Percentiles rank a stretch among this genome's conserved stretches.
phyloP scores from a whole-genome alignment of 2,888 invertebrate genomes.

The Scaptomyza tumidula region DNA sequence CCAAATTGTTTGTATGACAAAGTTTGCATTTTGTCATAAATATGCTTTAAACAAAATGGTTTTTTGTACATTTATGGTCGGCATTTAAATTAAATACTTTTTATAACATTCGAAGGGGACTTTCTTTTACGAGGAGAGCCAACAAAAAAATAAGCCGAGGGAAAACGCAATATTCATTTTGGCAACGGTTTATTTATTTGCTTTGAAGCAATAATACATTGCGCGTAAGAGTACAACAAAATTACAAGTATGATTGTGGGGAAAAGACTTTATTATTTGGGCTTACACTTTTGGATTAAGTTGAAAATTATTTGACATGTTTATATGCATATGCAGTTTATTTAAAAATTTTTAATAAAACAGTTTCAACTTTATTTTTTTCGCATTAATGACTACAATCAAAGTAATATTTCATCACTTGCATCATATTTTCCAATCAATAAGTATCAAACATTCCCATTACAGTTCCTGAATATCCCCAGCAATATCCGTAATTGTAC shows the following conservation, averaged over 20 bases:
- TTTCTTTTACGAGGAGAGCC: not conserved
- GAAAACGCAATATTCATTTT: not conserved
- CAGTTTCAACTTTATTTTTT: too few species aligned
- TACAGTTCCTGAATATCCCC: not conserved
- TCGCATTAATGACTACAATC: not conserved
- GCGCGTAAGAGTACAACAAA: not conserved
- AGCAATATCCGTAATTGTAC: conserved; percentile 1
- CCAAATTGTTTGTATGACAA: conserved; percentile 70
- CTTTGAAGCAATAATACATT: conserved; percentile 1
- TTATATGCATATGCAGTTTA: too few species aligned
- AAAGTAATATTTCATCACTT: too few species aligned
- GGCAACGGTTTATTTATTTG: not conserved
- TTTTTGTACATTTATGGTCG: conserved; percentile 58
- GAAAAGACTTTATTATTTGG: not conserved
- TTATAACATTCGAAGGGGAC: conserved; percentile 1
- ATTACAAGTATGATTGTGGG: not conserved
- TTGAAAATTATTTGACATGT: not conserved
- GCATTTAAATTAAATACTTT: conserved; percentile 68
- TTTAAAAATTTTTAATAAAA: too few species aligned
- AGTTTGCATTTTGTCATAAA: conserved; percentile 71
- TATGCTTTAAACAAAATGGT: conserved; percentile 65
- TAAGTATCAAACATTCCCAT: not conserved
- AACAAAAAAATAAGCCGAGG: not conserved
- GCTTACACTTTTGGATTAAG: not conserved
- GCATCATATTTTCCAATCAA: not conserved